Base-by-base conservation (phyloP, 2,888 invertebrate genomes). In the Busseola fusca region DNA sequence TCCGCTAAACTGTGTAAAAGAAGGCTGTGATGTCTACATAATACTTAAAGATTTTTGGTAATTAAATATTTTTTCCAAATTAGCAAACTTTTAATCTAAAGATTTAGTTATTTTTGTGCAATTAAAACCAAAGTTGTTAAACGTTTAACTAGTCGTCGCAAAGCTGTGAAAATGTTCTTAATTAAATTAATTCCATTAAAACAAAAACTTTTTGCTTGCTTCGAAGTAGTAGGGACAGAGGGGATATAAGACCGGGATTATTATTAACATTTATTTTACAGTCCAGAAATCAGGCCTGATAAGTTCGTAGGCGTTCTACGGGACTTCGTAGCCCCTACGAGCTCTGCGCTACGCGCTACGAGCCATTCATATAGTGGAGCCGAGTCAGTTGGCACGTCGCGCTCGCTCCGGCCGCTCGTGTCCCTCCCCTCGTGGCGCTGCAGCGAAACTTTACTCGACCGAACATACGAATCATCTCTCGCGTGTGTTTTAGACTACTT, bases 301-400 rank as follows among this genome's bases (percentile, higher is more conserved):
- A 57, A 64, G 37, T 54, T 10, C 70, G 86, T 83, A 85, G 86
- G 85, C 71, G 76, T 59, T 56, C 75, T 82, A 85, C 84, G 73
- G 37, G 25, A n/a, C 14, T 57, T 66, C 68, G 73, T 69, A 64
- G 84, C 68, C 54, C 45, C 82, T 84, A 84, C 80, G 72, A 65
- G 62, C 64, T 65, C 16, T 12, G 63, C 52, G 84, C 85, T 84
- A 84, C 76, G 74, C 58, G 73, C 73, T 83, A 77, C 79, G 80
- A 67, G 60, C 72, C 76, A 78, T 82, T 83, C 73, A 68, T 75
- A 62, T 64, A 52, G 66, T 45, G 48, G 34, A 69, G 70, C 48
- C 40, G 42, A 68, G 67, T 54, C 85, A 86, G 86, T 86, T 66
- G 65, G 86, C 85, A 85, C 84, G 80, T 60, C 76, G 86, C 86